These are phyloP conservation scores for Coracias cyanogaster DNA, from an alignment of 2,797 vertebrate species.

Conservation along the genomic window DNA sequence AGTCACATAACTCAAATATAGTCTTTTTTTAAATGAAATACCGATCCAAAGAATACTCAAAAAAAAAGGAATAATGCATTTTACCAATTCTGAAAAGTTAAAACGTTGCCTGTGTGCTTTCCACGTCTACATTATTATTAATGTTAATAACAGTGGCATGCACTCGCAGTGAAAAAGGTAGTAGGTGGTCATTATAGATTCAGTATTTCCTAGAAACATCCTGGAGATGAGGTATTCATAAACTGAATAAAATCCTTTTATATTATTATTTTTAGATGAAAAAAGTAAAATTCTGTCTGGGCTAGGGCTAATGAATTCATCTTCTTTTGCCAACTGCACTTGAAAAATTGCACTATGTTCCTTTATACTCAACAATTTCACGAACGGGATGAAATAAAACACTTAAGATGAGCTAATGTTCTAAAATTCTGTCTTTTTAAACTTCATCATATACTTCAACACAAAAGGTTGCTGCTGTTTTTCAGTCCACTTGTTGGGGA, in stretches of 20 bases:
- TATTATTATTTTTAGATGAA: slow-evolving; percentile 38
- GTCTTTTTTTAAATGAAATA: neutral
- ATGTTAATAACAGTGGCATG: slow-evolving; percentile 30
- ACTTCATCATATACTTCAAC: neutral
- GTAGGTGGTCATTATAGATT: slow-evolving; percentile 29
- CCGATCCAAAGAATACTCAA: neutral
- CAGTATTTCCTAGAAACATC: slow-evolving; percentile 36
- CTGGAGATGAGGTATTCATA: neutral
- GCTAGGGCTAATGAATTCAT: slow-evolving; percentile 46
- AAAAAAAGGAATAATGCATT: neutral
- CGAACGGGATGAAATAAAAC: slow-evolving; percentile 9
- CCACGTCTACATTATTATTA: slow-evolving; percentile 15
- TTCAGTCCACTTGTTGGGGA: neutral
- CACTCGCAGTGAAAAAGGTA: slow-evolving; percentile 18
- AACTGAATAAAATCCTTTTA: slow-evolving; percentile 10
- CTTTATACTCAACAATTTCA: slow-evolving; percentile 18
- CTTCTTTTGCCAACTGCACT: slow-evolving; percentile 20
- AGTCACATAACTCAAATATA: neutral
- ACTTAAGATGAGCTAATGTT: neutral
- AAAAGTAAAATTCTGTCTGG: neutral
- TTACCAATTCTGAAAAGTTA: slow-evolving; percentile 30
- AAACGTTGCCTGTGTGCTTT: slow-evolving; percentile 21
- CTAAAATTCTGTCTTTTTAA: neutral
- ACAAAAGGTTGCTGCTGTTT: neutral
- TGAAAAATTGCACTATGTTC: slow-evolving; percentile 30